Base-by-base conservation (phyloP, 1,140 invertebrate genomes). In the Sitophilus oryzae region DNA sequence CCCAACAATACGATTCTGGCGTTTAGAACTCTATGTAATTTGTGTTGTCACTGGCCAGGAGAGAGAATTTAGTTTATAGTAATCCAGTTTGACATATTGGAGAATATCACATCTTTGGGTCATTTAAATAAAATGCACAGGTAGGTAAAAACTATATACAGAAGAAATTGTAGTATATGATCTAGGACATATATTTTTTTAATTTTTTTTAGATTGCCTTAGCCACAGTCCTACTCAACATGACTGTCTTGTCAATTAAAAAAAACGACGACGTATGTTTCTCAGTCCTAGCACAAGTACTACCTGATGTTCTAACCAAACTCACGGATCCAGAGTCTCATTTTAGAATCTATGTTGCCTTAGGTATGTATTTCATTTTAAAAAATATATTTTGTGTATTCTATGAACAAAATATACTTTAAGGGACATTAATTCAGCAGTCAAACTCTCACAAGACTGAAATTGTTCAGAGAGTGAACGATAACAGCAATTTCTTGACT, bases 141-240 rank as follows among this genome's bases (percentile, higher is more conserved):
- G 79, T 81, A 48, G n/a, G n/a, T n/a, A n/a, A n/a, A n/a, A n/a
- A n/a, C n/a, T n/a, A n/a, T n/a, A n/a, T n/a, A n/a, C n/a, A n/a
- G n/a, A n/a, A n/a, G n/a, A n/a, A n/a, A n/a, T n/a, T n/a, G n/a
- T n/a, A n/a, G n/a, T n/a, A n/a, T n/a, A n/a, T n/a, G n/a, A n/a
- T n/a, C n/a, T n/a, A n/a, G n/a, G n/a, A n/a, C n/a, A n/a, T n/a
- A n/a, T n/a, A n/a, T n/a, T n/a, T n/a, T n/a, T n/a, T n/a, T n/a
- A n/a, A n/a, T n/a, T n/a, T 63, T 11, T 54, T 59, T 25, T 40
- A 89, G 81, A 82, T 92, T 48, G 90, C 90, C 2, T 75, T 88
- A 47, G 74, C 85, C 4, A 93, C 91, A 0, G 74, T 93, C 21
- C 71, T 92, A 16, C 71, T 95, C 16, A 95, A 95, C 73, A 73